These are phyloP conservation scores for Rhadina sibilatrix DNA, from an alignment of 2,113 vertebrate species.

Conservation along the genomic window DNA sequence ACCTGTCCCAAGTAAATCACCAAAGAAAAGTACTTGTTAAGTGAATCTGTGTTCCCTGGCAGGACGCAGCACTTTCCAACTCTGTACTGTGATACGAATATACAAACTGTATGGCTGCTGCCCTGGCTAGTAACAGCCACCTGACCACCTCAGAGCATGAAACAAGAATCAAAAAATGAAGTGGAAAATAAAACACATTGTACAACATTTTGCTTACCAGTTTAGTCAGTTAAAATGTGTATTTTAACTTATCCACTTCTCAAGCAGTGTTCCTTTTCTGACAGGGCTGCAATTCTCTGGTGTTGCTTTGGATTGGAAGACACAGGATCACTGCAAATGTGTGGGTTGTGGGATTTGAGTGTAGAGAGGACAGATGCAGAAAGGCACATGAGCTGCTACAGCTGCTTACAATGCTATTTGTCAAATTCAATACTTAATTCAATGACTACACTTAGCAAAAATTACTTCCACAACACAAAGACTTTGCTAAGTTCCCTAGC, in stretches of 20 bases:
- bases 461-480: neutral
- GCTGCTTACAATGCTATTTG: neutral
- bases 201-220: neutral
- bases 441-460: neutral
- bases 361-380: neutral
- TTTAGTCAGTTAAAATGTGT: neutral
- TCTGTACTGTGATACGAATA: neutral
- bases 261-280: neutral
- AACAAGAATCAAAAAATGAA: neutral
- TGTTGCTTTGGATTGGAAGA: neutral
- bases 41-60: neutral
- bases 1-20: neutral
- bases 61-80: neutral
- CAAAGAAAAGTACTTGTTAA: neutral
- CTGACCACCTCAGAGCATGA: neutral
- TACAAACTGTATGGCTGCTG: neutral
- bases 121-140: neutral
- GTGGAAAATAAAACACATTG: neutral
- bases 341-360: rapidly evolving
- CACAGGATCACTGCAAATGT: neutral
- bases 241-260: neutral
- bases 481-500: neutral
- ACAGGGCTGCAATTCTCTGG: neutral
- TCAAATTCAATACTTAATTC: neutral
- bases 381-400: neutral